Evolutionary conservation across 1,140 invertebrate genomes (phyloP).

Genomic region (Notospermus geniculatus): DNA sequence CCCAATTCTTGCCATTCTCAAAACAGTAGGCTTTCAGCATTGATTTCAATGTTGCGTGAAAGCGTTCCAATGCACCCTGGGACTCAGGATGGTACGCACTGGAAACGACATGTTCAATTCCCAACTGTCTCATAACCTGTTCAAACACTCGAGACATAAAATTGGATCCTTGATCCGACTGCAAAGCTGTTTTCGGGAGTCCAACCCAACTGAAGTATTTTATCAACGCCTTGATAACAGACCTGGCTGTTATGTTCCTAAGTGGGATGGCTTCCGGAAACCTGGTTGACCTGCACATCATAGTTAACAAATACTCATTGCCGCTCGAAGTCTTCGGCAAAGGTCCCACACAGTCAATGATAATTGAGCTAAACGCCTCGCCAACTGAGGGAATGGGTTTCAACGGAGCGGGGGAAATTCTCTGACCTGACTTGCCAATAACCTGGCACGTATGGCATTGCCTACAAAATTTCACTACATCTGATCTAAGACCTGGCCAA

Average conservation of each 20-base stretch:
- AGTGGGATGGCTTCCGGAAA: no score
- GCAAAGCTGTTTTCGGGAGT: conserved; percentile 19
- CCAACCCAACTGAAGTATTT: conserved; percentile 23
- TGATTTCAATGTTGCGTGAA: no score
- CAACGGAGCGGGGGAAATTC: conserved; percentile 10
- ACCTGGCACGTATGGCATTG: conserved; percentile 22
- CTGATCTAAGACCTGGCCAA: conserved; percentile 2
- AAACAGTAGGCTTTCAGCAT: no score
- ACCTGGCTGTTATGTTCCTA: no score
- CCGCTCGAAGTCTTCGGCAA: conserved; percentile 2
- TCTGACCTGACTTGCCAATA: conserved; percentile 21
- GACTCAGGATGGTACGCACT: no score
- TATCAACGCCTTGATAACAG: no score
- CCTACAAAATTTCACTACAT: conserved; percentile 16
- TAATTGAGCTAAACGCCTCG: conserved; percentile 19
- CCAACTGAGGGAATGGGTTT: conserved; percentile 17
- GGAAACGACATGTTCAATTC: conserved; percentile 13
- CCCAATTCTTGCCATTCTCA: no score
- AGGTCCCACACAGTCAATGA: not conserved
- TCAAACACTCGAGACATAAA: conserved; percentile 25
- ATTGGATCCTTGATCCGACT: conserved; percentile 21
- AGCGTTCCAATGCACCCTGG: no score
- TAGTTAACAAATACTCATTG: not conserved
- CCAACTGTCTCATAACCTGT: conserved; percentile 17
- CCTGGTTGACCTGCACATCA: not conserved